Conservation (phyloP, 2,113 vertebrate species). For the Anhinga anhinga region DNA sequence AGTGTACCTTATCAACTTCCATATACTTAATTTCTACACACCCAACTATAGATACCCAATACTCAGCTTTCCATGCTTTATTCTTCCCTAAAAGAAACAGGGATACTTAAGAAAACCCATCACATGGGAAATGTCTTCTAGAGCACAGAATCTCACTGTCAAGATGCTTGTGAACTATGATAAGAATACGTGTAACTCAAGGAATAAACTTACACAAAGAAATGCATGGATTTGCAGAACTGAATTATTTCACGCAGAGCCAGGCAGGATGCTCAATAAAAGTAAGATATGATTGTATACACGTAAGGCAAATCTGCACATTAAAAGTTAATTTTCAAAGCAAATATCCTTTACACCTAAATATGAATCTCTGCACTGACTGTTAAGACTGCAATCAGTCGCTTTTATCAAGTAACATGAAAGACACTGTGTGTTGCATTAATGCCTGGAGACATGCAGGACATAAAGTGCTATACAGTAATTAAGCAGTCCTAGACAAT, state of each 20-base stretch:
- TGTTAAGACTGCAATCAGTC: not conserved
- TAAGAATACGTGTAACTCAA: fast-evolving
- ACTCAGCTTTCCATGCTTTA: not conserved
- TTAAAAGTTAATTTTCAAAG: not conserved
- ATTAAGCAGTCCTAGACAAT: not conserved
- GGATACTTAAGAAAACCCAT: not conserved
- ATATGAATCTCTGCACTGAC: not conserved
- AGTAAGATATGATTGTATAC: not conserved
- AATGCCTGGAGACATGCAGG: not conserved
- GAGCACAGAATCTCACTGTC: not conserved
- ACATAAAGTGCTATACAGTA: not conserved
- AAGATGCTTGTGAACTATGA: not conserved
- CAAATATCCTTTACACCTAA: not conserved
- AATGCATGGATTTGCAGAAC: not conserved
- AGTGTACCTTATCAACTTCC: not conserved
- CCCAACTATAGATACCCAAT: not conserved
- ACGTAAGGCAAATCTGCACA: not conserved
- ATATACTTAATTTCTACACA: not conserved
- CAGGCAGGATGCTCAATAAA: not conserved
- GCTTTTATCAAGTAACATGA: not conserved
- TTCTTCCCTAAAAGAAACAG: not conserved
- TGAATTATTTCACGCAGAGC: not conserved
- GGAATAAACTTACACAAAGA: not conserved
- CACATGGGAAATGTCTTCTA: not conserved
- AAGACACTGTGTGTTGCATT: not conserved